Conservation (phyloP, 2,888 invertebrate species). For the Caenorhabditis sp. region DNA sequence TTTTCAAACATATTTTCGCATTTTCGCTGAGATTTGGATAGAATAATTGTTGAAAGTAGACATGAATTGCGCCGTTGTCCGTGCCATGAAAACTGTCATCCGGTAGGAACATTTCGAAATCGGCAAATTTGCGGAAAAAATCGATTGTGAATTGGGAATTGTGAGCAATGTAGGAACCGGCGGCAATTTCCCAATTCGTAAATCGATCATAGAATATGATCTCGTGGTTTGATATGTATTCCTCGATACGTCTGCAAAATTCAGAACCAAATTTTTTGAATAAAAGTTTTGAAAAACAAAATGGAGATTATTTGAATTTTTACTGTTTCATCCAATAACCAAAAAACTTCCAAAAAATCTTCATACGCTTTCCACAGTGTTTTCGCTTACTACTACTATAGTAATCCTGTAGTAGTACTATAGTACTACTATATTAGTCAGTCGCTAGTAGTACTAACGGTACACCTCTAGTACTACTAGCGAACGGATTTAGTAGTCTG, state of each 20-base stretch:
- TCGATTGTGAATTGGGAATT: conserved; percentile 26
- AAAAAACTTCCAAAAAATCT: too few relatives aligned
- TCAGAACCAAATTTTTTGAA: neutral
- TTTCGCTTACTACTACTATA: too few relatives aligned
- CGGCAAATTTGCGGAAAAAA: conserved; percentile 35
- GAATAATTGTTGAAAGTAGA: conserved; percentile 25
- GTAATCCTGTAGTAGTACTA: too few relatives aligned
- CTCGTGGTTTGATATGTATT: conserved; percentile 35
- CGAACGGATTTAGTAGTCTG: too few relatives aligned
- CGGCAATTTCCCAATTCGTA: conserved; percentile 37
- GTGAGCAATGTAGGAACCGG: conserved; percentile 50
- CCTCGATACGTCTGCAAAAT: conserved; percentile 36
- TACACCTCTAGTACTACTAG: too few relatives aligned
- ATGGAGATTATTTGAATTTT: too few relatives aligned
- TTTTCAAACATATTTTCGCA: conserved; percentile 27
- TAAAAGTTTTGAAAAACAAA: too few relatives aligned
- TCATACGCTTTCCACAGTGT: too few relatives aligned
- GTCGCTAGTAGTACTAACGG: too few relatives aligned
- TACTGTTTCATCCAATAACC: neutral
- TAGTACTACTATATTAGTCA: too few relatives aligned
- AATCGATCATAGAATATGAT: conserved; percentile 52
- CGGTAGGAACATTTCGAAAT: conserved; percentile 38
- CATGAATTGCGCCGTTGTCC: conserved; percentile 48
- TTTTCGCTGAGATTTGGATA: conserved; percentile 19
- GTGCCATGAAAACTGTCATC: conserved; percentile 38